These are phyloP conservation scores for Pterophyllum scalare DNA, from an alignment of 2,113 vertebrate species.

Conservation along the genomic window DNA sequence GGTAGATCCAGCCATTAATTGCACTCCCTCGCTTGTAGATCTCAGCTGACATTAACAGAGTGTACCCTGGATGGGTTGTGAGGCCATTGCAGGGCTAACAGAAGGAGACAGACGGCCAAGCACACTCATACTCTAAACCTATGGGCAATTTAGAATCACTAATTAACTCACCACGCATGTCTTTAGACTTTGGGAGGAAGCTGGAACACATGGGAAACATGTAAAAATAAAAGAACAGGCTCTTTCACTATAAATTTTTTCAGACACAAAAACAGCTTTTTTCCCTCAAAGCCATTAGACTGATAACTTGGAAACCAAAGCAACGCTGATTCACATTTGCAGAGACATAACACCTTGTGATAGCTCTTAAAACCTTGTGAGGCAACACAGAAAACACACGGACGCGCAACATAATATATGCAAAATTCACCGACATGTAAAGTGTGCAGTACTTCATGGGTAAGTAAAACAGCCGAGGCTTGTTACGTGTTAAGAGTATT, in stretches of 20 bases:
- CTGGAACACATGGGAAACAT: background rate
- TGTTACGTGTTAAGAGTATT: conserved; percentile 37
- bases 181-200: background rate
- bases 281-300: background rate
- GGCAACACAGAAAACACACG: background rate
- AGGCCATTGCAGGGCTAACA: background rate
- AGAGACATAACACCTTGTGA: conserved; percentile 8
- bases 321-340: background rate
- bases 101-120: background rate
- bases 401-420: background rate
- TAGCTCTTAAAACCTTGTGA: background rate
- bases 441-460: background rate
- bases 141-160: conserved; percentile 2
- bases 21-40: background rate
- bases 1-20: background rate
- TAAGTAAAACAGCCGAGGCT: conserved; percentile 26
- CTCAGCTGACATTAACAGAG: background rate
- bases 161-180: background rate
- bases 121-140: background rate
- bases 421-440: background rate
- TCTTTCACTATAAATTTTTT: background rate
- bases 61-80: background rate
- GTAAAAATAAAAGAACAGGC: background rate
- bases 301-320: background rate
- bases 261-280: background rate